A percentile compares a stretch with the other conserved stretches of the same genome.
These are phyloP conservation scores for Pachypanchax playfairii DNA, from an alignment of 2,113 vertebrate species.

Conservation along the genomic window DNA sequence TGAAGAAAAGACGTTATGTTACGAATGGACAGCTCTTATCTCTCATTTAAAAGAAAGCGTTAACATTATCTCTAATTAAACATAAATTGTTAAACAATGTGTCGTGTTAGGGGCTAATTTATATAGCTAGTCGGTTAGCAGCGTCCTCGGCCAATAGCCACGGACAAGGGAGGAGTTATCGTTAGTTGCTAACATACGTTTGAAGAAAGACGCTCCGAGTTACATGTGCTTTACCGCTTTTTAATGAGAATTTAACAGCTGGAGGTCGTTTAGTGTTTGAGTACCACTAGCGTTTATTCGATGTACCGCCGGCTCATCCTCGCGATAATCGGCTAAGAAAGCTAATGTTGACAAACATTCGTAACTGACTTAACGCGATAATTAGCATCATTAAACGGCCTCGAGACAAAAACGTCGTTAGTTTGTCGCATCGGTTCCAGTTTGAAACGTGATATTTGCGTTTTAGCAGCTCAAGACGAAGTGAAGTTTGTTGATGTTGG, in stretches of 20 bases:
- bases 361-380: conserved; percentile 5
- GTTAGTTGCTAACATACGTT: conserved; percentile 15
- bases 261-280: neutral
- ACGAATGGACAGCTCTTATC: neutral
- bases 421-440: neutral
- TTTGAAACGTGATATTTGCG: neutral
- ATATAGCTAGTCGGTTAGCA: conserved; percentile 62
- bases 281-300: neutral
- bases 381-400: neutral
- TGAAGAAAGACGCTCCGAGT: neutral
- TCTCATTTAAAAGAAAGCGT: neutral
- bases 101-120: conserved; percentile 68
- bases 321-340: conserved; percentile 31
- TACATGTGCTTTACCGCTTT: neutral
- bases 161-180: conserved; percentile 54
- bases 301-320: too few species aligned
- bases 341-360: conserved; percentile 65
- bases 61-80: neutral
- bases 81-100: too few species aligned
- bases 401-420: conserved; percentile 1
- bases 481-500: conserved; percentile 43
- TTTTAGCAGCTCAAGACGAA: neutral
- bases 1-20: conserved; percentile 17
- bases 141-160: conserved; percentile 46
- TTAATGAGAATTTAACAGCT: neutral